A percentile compares a stretch with the other conserved stretches of the same genome.
Evolutionary conservation across 1,140 invertebrate species (phyloP).

Genomic region (Spodoptera frugiperda): DNA sequence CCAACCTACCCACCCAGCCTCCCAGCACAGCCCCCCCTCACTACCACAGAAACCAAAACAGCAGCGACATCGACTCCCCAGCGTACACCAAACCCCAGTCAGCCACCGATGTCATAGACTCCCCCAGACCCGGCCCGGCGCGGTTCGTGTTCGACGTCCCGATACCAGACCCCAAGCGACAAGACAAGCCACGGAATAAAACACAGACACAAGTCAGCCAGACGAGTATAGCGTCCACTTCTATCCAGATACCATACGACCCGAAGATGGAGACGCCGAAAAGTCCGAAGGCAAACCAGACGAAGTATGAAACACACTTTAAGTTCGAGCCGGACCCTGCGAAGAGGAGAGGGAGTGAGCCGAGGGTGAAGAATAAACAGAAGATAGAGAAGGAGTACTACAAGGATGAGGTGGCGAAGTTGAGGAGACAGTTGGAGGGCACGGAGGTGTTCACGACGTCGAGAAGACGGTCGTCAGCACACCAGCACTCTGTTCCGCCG

Average conservation of each 20-base stretch:
- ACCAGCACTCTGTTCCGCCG: conserved; percentile 81
- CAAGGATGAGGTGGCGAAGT: conserved; percentile 78
- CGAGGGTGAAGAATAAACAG: conserved; percentile 76
- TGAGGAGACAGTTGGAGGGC: conserved; percentile 76
- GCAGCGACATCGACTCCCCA: conserved; percentile 74
- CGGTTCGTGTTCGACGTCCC: conserved; percentile 83
- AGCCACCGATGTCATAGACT: conserved; percentile 79
- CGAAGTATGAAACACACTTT: conserved; percentile 84
- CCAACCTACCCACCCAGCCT: conserved; percentile 56
- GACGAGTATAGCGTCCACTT: conserved; percentile 69
- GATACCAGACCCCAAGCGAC: conserved; percentile 72
- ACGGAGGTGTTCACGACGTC: conserved; percentile 78
- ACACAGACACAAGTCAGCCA: conserved; percentile 71
- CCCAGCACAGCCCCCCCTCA: conserved; percentile 83
- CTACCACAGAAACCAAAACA: conserved; percentile 76
- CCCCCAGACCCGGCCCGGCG: conserved; percentile 74
- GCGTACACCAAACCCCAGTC: conserved; percentile 81
- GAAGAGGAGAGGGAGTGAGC: conserved; percentile 75
- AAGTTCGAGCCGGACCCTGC: conserved; percentile 83
- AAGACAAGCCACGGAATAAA: conserved; percentile 71
- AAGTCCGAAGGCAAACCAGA: conserved; percentile 77
- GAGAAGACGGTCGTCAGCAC: conserved; percentile 75
- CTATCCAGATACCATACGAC: conserved; percentile 75
- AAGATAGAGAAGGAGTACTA: conserved; percentile 81
- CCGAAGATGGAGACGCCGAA: conserved; percentile 80